These are phyloP conservation scores for Hyposmocoma kahamanoa DNA, from an alignment of 1,140 invertebrate species.

Conservation along the genomic window DNA sequence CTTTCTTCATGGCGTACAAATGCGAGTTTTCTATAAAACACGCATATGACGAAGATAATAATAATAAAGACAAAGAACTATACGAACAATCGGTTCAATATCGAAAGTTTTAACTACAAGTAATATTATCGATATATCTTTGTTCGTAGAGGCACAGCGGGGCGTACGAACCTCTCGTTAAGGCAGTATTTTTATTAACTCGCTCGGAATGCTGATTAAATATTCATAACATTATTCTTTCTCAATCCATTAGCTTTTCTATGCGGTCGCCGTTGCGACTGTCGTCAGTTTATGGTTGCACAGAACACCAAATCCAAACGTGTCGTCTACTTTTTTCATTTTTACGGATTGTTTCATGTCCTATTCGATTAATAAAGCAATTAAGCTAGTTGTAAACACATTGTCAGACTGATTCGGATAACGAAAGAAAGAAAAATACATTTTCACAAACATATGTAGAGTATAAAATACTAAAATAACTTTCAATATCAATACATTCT, in stretches of 20 bases:
- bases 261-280: constrained; percentile 10
- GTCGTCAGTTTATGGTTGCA: background rate
- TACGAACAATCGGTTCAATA: constrained; percentile 17
- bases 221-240: constrained; percentile 54
- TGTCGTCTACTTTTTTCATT: too few species aligned
- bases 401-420: too few species aligned
- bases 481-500: too few species aligned
- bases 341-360: too few species aligned
- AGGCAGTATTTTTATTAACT: constrained; percentile 62
- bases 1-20: too few species aligned
- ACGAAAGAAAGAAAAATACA: too few species aligned
- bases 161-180: constrained; percentile 45
- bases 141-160: constrained; percentile 58
- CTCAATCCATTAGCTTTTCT: constrained; percentile 38
- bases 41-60: background rate
- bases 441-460: too few species aligned
- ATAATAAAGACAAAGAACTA: background rate
- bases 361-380: too few species aligned
- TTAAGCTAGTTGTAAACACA: too few species aligned
- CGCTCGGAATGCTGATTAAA: constrained; percentile 55
- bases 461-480: too few species aligned
- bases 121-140: constrained; percentile 53
- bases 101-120: constrained; percentile 33
- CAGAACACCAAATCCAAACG: background rate
- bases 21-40: too few species aligned